Evolutionary conservation across 2,888 invertebrate genomes (phyloP).

Genomic region (Thecocarcelia acutangulata): DNA sequence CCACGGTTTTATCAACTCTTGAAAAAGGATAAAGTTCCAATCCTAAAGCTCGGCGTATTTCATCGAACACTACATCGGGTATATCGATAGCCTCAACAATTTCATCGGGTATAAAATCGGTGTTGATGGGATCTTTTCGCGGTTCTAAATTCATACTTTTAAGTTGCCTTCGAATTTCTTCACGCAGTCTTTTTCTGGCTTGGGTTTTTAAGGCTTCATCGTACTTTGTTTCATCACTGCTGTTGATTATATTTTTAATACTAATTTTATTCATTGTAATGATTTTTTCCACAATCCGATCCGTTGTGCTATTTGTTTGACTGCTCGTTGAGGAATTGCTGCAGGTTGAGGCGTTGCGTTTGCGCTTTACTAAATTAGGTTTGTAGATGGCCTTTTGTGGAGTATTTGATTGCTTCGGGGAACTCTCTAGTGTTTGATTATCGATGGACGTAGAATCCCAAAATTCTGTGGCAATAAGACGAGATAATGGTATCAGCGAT

Average conservation of each 20-base stretch:
- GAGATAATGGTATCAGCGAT: conserved; percentile 75
- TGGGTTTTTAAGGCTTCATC: conserved; percentile 78
- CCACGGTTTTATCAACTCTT: not conserved
- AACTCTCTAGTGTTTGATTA: conserved; percentile 40
- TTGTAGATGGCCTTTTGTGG: conserved; percentile 43
- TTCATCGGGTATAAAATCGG: conserved; percentile 76
- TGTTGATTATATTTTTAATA: conserved; percentile 80
- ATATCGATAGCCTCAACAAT: conserved; percentile 78
- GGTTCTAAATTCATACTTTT: conserved; percentile 76
- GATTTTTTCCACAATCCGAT: conserved; percentile 74
- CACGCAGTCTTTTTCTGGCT: conserved; percentile 77
- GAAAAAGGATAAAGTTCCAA: conserved; percentile 72
- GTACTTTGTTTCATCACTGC: conserved; percentile 76
- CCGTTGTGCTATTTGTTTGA: conserved; percentile 71
- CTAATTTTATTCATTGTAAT: conserved; percentile 79
- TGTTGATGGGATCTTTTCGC: conserved; percentile 71
- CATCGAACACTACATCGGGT: conserved; percentile 76
- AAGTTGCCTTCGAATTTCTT: conserved; percentile 78
- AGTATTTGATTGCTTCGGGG: not conserved
- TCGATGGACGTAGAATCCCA: conserved; percentile 70
- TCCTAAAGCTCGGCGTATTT: conserved; percentile 79
- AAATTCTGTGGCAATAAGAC: conserved; percentile 71
- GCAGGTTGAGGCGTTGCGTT: conserved; percentile 69
- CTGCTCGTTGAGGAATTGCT: conserved; percentile 72
- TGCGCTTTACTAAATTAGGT: conserved; percentile 72